Evolutionary conservation across 2,888 invertebrate genomes (phyloP), one percentile per base, ranked within the genome.

Genomic region (Dorcus parallelipipedus): DNA sequence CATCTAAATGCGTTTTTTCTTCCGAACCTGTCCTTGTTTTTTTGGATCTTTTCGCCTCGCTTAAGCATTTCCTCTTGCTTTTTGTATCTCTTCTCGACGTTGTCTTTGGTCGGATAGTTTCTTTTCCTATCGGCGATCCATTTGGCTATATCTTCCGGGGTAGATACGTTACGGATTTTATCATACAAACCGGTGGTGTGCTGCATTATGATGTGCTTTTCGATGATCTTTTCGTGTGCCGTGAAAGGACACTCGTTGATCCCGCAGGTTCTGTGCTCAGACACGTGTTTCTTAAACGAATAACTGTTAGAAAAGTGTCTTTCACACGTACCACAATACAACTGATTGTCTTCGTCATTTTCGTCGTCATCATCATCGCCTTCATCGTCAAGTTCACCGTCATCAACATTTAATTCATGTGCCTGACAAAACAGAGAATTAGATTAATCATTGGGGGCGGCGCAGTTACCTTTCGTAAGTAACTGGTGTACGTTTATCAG

Each of bases 51-150:
- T 80, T 93, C 93, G 23, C 94, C 94, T 60, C 93, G 83, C 61
- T 87, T 83, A 53, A 84, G 71, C 72, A 86, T 87, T 70, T 90
- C 91, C 60, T 84, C 82, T 38, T 81, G 78, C 61, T 84, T 83
- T 40, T 86, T 83, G 64, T 83, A 82, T 69, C 85, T 82, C 63
- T 84, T 83, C 60, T 85, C 84, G 33, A 76, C 81, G 73, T 90
- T 93, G 23, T 79, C 81, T 57, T 67, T 74, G 1, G 64, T 65
- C 0, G 77, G 76, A 66, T 71, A 76, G 69, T 85, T 88, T 78
- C 82, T 88, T 74, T 86, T 90, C 50, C 97, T 82, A 69, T 95
- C 94, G 52, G 84, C 85, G 64, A 86, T 84, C 95, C 95, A 97
- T 74, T 89, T 90, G 38, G 86, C 80, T 58, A 95, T 88, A 64